Evolutionary conservation across 2,888 invertebrate genomes (phyloP), one percentile per base, ranked within the genome.

Genomic region (Tenthredo mesomela): DNA sequence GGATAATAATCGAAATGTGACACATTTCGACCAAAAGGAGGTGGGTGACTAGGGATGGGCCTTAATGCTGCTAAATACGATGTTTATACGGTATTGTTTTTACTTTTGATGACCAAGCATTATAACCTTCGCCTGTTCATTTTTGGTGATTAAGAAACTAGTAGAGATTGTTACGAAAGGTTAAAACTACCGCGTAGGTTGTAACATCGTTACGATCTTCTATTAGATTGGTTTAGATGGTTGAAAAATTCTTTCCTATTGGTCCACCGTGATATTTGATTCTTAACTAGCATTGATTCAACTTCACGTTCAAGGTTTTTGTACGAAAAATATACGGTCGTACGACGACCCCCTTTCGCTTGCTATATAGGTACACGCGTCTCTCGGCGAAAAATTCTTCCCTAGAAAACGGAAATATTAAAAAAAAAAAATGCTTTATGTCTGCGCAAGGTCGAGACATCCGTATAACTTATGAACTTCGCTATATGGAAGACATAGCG

Each of bases 351-450:
- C 58, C 50, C n/a, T 29, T n/a, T 40, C 6, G 25, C 71, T 73
- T 43, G 43, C 43, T 43, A 37, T 37, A 37, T 7, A 7, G 29
- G 29, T 29, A 29, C 70, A 6, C 25, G 21, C 25, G 21, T 10
- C 6, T 33, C 37, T 37, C 70, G 37, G 80, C 61, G 25, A 61
- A 54, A 54, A 47, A 54, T 77, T 77, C 29, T 54, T 77, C 25
- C 77, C 47, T 33, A 54, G 54, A 77, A 77, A 77, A 77, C 77
- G 77, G 77, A 77, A 77, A 77, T 77, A 54, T 77, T 54, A 12
- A 18, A 54, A n/a, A n/a, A n/a, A n/a, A n/a, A n/a, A n/a, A 77
- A 77, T 18, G 25, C 9, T 33, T 47, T 9, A 73, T 21, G 12
- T 7, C 43, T 18, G 10, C 21, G 10, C 21, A 4, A 70, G 70